Base-by-base conservation (phyloP, 2,113 vertebrate genomes). In the Sylvietta virens region DNA sequence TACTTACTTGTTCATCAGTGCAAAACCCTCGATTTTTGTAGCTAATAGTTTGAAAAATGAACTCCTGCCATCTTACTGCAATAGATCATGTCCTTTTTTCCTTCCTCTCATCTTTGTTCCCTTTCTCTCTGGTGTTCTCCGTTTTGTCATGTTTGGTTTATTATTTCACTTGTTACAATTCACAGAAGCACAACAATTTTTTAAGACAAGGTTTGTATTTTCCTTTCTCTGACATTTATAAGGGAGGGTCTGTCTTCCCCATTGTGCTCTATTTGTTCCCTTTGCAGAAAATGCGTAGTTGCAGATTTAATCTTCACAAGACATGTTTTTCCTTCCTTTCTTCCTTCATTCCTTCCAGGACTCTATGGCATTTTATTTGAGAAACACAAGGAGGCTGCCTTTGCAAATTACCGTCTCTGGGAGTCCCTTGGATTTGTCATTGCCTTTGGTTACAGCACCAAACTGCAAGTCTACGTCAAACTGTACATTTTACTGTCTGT, bases 321-420 rank as follows among this genome's bases (percentile, higher is more conserved):
- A 33, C 3, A 3, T 40, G 7, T 26, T n/a, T 96, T 53, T 78
- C 16, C 27, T 83, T 92, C 20, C 19, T 88, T 39, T 13, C 98
- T 28, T 78, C 26, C 27, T 70, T 90, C 22, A 23, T 90, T 91
- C 21, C 26, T 89, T n/a, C 10, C 97, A 99, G 99, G 98, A 33
- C 98, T 99, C 9, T 99, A 98, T 2, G 98, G 99, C 3, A 40
- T 98, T 85, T 98, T 99, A 42, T 99, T 99, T 92, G 95, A 98
- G 26, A 90, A 92, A 20, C 83, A 98, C 90, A 99, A 99, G 90
- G 99, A 99, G 92, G 99, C 99, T 1, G 99, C 99, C 7, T 99
- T 99, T 37, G 98, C 99, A 61, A 99, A 98, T 96, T 99, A 99
- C 94, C 98, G 99, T 26, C 98, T 99, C 81, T 99, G 99, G 98